These are phyloP conservation scores for Petrosia ficiformis DNA, from an alignment of 37 sponge, comb jelly and placozoan genomes.

Conservation along the genomic window DNA sequence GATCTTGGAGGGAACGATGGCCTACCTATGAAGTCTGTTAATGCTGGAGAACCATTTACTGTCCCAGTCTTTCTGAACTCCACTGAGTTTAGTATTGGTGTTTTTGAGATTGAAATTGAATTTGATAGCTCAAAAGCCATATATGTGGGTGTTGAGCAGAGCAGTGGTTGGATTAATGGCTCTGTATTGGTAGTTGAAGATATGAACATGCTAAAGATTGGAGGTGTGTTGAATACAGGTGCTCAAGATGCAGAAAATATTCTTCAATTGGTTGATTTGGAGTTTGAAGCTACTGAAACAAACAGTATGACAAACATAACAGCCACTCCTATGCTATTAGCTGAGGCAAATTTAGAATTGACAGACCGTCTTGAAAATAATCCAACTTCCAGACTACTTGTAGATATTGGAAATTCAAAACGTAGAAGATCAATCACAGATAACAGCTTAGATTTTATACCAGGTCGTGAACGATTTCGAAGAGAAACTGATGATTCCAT, in stretches of 20 bases:
- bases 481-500: background rate
- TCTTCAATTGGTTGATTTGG: constrained; percentile 38
- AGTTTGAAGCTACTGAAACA: background rate
- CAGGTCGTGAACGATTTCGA: no score
- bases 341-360: constrained; percentile 12
- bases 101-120: constrained; percentile 22
- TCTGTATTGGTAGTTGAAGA: background rate
- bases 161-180: constrained; percentile 43
- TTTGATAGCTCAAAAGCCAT: constrained; percentile 4
- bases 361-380: background rate
- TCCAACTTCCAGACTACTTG: background rate
- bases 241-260: constrained; percentile 13
- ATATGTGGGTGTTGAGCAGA: constrained; percentile 5
- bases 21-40: constrained; percentile 12
- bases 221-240: constrained; percentile 49
- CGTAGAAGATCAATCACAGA: background rate
- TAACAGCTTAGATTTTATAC: background rate
- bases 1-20: constrained; percentile 35
- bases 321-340: constrained; percentile 7
- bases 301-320: constrained; percentile 10
- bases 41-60: background rate
- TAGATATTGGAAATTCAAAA: background rate
- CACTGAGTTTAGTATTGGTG: constrained; percentile 20
- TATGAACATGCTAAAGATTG: constrained; percentile 8
- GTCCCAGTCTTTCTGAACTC: constrained; percentile 42